phyloP scores from a whole-genome alignment of 2,888 invertebrate species.

The Bellardia bayeri region DNA sequence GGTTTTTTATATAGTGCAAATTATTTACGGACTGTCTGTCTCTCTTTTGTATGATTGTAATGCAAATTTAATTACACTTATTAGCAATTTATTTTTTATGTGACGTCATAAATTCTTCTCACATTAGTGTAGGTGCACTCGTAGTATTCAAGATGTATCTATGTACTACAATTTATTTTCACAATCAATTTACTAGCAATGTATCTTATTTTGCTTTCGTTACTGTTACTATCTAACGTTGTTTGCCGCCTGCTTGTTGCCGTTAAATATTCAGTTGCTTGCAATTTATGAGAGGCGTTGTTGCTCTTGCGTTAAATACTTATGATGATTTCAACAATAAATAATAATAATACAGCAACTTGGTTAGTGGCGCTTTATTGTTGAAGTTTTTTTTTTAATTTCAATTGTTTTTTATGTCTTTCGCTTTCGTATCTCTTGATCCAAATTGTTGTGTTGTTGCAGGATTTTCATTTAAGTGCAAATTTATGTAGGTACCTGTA shows the following conservation, averaged over 20 bases:
- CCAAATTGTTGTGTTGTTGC: conserved; percentile 47
- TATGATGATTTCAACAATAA: conserved; percentile 55
- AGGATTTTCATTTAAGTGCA: conserved; percentile 32
- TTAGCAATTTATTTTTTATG: not conserved
- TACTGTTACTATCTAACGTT: not conserved
- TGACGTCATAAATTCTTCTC: conserved; percentile 50
- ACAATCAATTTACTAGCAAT: conserved; percentile 49
- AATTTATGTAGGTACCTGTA: conserved; percentile 41
- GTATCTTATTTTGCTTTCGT: conserved; percentile 20
- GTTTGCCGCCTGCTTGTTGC: conserved; percentile 32
- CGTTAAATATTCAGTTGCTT: conserved; percentile 32
- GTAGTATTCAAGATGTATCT: conserved; percentile 11
- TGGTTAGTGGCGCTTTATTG: conserved; percentile 63
- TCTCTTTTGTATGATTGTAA: not conserved
- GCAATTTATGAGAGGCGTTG: conserved; percentile 62
- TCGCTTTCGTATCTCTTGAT: conserved; percentile 13
- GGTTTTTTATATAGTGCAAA: conserved; percentile 13
- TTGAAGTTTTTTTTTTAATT: conserved; percentile 52
- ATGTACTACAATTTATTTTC: conserved; percentile 27
- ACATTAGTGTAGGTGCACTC: conserved; percentile 12
- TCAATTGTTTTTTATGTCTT: conserved; percentile 42
- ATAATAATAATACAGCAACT: conserved; percentile 28
- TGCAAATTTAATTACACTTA: not conserved
- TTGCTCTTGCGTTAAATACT: conserved; percentile 57
- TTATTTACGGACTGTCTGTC: not conserved